Conservation (phyloP, 2,797 vertebrate genomes). For the Hydrophis major region DNA sequence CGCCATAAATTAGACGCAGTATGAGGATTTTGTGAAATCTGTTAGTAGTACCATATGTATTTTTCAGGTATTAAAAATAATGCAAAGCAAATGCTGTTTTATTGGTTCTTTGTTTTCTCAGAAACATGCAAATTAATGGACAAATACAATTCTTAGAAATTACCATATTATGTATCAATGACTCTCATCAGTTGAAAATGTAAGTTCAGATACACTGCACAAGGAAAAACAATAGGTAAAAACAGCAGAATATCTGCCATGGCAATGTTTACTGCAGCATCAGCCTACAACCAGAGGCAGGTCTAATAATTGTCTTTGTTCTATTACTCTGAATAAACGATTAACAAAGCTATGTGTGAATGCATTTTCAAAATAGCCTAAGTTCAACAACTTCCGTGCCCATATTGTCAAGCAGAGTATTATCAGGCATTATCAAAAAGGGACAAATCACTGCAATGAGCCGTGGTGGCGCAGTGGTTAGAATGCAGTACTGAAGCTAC, state of each 20-base stretch:
- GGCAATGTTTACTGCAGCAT: slow-evolving; percentile 7
- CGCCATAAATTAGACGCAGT: background rate
- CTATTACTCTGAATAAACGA: background rate
- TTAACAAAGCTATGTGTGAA: background rate
- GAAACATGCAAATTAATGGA: background rate
- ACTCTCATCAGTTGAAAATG: background rate
- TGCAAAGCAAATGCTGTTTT: background rate
- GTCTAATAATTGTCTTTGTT: background rate
- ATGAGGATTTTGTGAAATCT: background rate
- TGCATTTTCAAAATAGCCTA: background rate
- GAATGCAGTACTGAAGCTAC: too few relatives aligned
- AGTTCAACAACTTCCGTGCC: background rate
- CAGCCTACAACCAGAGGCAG: background rate
- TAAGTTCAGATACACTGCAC: background rate
- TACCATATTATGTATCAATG: background rate
- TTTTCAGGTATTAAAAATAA: background rate
- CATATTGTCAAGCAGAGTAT: background rate
- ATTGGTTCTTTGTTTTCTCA: background rate
- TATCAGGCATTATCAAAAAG: background rate
- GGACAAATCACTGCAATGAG: too few relatives aligned
- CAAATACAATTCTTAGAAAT: background rate
- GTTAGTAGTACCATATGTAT: background rate
- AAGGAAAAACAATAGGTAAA: background rate
- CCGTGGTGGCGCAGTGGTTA: too few relatives aligned
- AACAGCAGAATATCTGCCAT: background rate